Evolutionary conservation across 2,113 vertebrate species (phyloP).

Genomic region (Vireo altiloquus): DNA sequence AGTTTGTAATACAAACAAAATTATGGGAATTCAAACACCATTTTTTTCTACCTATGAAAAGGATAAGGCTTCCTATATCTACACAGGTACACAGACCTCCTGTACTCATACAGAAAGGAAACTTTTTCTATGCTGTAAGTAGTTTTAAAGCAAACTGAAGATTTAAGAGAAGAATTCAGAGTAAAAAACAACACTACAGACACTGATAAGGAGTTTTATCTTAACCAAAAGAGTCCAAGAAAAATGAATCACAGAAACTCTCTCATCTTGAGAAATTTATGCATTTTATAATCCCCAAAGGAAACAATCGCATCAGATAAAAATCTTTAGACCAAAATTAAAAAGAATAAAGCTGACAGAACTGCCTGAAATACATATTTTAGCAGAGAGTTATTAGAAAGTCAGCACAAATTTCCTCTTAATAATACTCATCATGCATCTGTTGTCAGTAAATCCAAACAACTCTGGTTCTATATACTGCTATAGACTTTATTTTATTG

Average conservation of each 20-base stretch:
- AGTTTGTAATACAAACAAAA: not conserved
- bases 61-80: not conserved
- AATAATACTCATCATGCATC: constrained; percentile 42
- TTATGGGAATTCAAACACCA: not conserved
- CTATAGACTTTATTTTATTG: constrained; percentile 12
- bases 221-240: not conserved
- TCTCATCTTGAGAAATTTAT: constrained; percentile 39
- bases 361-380: constrained; percentile 39
- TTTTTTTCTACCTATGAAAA: not conserved
- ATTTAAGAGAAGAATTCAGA: not conserved
- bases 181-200: not conserved
- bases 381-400: constrained; percentile 38
- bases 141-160: not conserved
- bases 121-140: not conserved
- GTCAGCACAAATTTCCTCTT: constrained; percentile 30
- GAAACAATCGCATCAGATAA: constrained; percentile 1
- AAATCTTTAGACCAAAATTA: constrained; percentile 57
- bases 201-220: not conserved
- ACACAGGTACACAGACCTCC: not conserved
- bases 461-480: not conserved
- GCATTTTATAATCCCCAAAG: constrained; percentile 17
- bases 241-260: constrained; percentile 40
- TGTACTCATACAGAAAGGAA: not conserved
- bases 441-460: constrained; percentile 35
- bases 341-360: constrained; percentile 45